A percentile compares a stretch with the other conserved stretches of the same genome.
phyloP scores from a whole-genome alignment of 2,113 vertebrate species.

The Tricholaema leucomelas region DNA sequence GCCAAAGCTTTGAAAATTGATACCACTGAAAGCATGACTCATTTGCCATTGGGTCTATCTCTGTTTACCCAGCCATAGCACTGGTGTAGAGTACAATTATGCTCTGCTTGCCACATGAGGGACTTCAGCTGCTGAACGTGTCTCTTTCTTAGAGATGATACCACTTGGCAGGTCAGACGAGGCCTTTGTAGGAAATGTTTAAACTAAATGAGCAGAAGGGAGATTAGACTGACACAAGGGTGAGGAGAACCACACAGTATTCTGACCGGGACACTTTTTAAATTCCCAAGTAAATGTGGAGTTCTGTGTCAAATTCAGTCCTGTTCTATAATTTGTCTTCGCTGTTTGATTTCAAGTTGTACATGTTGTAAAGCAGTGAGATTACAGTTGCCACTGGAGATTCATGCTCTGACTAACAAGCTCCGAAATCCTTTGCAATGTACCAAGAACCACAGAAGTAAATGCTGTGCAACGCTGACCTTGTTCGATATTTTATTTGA shows the following conservation, averaged over 20 bases:
- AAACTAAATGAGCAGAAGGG: slow-evolving; percentile 61
- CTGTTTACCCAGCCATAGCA: slow-evolving; percentile 70
- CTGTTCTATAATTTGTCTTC: slow-evolving; percentile 16
- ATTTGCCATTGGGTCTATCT: slow-evolving; percentile 73
- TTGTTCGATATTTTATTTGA: neutral
- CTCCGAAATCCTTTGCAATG: slow-evolving; percentile 52
- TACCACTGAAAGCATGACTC: slow-evolving; percentile 68
- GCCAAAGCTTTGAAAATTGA: slow-evolving; percentile 74
- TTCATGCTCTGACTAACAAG: slow-evolving; percentile 34
- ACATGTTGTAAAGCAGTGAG: slow-evolving; percentile 8
- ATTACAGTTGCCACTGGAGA: slow-evolving; percentile 23
- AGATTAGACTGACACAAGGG: slow-evolving; percentile 32
- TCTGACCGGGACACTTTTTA: neutral
- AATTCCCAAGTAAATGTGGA: slow-evolving; percentile 41
- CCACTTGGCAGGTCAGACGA: slow-evolving; percentile 55
- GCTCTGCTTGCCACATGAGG: slow-evolving; percentile 42
- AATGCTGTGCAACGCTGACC: neutral
- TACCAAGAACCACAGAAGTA: slow-evolving; percentile 14
- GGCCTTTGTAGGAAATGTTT: slow-evolving; percentile 29
- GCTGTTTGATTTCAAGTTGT: slow-evolving; percentile 35
- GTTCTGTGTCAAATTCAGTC: neutral
- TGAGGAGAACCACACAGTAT: neutral
- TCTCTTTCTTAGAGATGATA: slow-evolving; percentile 25
- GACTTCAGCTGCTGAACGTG: slow-evolving; percentile 49
- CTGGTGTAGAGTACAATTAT: slow-evolving; percentile 60